Base-by-base conservation (phyloP, 2,888 invertebrate species). In the Deladenus siricidicola region DNA sequence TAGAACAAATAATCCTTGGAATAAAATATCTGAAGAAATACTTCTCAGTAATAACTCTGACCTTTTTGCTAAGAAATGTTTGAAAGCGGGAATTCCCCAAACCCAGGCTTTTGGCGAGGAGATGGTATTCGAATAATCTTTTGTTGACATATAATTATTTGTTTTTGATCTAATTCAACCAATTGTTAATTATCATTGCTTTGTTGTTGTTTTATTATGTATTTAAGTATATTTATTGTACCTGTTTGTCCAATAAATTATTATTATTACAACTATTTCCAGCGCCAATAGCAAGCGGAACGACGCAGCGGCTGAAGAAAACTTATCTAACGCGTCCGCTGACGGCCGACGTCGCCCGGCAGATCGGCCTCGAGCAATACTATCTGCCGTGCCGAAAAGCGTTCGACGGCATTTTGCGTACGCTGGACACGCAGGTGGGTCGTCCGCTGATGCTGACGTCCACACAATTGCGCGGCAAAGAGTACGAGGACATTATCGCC, bases 371-470 rank as follows among this genome's bases (percentile, higher is more conserved):
- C 86, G 89, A 90, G 45, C 87, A 89, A 0, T 98, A 96, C 79
- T 96, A 96, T 79, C 90, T 92, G 0, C 90, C 91, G 77, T 93
- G 98, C 1, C 83, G 94, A 30, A 85, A 93, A 70, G 92, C 94
- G 0, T 88, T 99, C 79, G 93, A 92, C 29, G 92, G 92, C 75
- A 98, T 99, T 58, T 81, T 98, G 56, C 84, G 92, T 48, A 92
- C 93, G 0, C 81, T 98, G 50, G 98, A 98, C 80, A 86, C 89
- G 0, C 94, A 96, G 78, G 93, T 93, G 91, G 96, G 96, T 0
- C 85, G 93, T n/a, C 92, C 94, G 0, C 82, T 98, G 62, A 89
- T 96, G 88, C 86, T 93, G 85, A 94, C 93, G 0, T 90, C 90
- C 73, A 88, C 90, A 0, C 93, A 94, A 79, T 93, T 92, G 80